These are phyloP conservation scores for Macrotus californicus DNA, from an alignment of 2,113 vertebrate species.

Conservation along the genomic window DNA sequence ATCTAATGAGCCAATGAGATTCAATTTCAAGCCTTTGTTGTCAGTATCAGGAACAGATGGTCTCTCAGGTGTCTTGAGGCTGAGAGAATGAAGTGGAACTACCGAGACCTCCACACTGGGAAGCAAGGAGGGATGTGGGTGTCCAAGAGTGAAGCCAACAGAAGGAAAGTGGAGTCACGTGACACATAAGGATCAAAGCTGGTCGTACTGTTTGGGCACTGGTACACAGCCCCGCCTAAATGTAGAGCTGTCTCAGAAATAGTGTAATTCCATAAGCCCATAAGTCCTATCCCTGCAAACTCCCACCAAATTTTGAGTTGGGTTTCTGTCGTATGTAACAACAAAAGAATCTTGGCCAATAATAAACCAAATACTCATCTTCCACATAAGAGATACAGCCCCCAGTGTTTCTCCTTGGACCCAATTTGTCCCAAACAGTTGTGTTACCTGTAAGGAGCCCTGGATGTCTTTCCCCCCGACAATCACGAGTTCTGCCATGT, in stretches of 20 bases:
- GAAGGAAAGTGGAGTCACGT: no score
- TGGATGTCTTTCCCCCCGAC: slow-evolving; percentile 76
- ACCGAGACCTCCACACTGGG: background rate
- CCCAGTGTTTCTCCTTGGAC: background rate
- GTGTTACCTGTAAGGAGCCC: slow-evolving; percentile 84
- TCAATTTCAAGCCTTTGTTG: background rate
- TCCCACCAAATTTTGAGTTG: background rate
- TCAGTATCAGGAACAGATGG: background rate
- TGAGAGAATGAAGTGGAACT: background rate
- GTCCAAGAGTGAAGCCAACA: background rate
- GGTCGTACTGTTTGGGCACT: background rate
- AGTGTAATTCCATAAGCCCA: background rate
- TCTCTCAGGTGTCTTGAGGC: background rate
- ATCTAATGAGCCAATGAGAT: background rate
- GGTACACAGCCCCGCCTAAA: rapidly evolving
- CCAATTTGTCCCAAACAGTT: background rate
- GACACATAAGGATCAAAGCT: background rate
- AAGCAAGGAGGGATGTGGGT: background rate
- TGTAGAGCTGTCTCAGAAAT: background rate
- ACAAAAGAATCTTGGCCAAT: background rate
- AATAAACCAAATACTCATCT: background rate
- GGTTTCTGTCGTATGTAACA: background rate
- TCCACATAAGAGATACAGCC: background rate
- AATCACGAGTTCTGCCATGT: slow-evolving; percentile 88
- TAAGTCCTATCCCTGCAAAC: background rate